Evolutionary conservation across 2,888 invertebrate genomes (phyloP).

Genomic region (Pheosia gnoma): DNA sequence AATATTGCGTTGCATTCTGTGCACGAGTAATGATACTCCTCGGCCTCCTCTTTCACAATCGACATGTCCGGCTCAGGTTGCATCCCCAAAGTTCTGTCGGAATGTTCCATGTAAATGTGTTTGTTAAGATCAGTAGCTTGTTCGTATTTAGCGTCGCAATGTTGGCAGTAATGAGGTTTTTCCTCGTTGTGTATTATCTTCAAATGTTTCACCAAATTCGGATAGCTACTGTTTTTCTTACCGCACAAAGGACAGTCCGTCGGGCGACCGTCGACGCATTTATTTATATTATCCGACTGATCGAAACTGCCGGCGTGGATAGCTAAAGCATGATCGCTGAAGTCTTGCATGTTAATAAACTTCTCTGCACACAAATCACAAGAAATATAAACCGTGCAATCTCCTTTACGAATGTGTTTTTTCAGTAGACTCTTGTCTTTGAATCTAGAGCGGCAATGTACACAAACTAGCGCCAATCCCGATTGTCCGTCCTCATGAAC

Average conservation of each 20-base stretch:
- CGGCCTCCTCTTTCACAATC: conserved; percentile 77
- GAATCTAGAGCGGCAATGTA: conserved; percentile 74
- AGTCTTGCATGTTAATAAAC: conserved; percentile 76
- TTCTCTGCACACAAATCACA: conserved; percentile 79
- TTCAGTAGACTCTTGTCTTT: conserved; percentile 76
- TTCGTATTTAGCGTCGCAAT: conserved; percentile 83
- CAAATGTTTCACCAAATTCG: conserved; percentile 84
- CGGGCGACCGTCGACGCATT: conserved; percentile 75
- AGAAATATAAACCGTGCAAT: conserved; percentile 84
- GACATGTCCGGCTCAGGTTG: conserved; percentile 69
- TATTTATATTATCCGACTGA: conserved; percentile 67
- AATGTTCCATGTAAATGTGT: conserved; percentile 84
- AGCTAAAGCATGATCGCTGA: conserved; percentile 76
- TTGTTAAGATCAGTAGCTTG: conserved; percentile 83
- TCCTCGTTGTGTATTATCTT: conserved; percentile 78
- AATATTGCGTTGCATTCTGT: conserved; percentile 85
- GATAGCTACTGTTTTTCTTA: conserved; percentile 82
- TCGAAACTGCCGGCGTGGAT: conserved; percentile 75
- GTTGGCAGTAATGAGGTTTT: conserved; percentile 83
- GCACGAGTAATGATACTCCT: conserved; percentile 84
- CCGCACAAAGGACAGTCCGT: conserved; percentile 83
- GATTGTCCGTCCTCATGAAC: conserved; percentile 80
- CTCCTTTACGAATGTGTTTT: conserved; percentile 79
- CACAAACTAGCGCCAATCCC: conserved; percentile 67
- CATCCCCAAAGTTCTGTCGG: conserved; percentile 69